phyloP scores from a whole-genome alignment of 2,888 invertebrate species.

The Drosophila infuscata region DNA sequence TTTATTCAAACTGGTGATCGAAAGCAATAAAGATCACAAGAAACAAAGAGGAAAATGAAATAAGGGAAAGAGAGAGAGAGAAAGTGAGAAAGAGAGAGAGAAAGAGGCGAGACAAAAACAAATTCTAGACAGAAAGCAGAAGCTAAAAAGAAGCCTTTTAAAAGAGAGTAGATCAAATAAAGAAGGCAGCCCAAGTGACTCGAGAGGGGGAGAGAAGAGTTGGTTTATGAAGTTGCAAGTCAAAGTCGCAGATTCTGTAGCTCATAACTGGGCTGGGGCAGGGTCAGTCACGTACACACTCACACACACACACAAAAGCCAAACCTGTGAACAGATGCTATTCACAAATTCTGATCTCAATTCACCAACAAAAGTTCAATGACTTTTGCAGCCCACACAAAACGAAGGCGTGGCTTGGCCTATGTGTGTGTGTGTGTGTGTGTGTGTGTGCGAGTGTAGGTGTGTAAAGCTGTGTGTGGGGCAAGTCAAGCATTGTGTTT shows the following conservation, averaged over 20 bases:
- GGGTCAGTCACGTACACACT: conserved; percentile 12
- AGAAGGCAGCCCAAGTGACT: neutral
- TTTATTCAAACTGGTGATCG: neutral
- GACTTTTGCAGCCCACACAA: conserved; percentile 20
- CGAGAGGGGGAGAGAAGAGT: neutral
- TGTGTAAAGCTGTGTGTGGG: conserved; percentile 12
- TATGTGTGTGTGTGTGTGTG: conserved; percentile 12
- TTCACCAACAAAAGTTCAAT: conserved; percentile 39
- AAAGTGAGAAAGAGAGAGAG: neutral
- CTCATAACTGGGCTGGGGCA: conserved; percentile 41
- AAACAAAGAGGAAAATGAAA: neutral
- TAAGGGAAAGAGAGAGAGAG: neutral
- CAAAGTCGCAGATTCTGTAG: conserved; percentile 35
- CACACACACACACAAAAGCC: neutral
- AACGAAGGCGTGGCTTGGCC: conserved; percentile 19
- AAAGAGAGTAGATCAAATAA: neutral
- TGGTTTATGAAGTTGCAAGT: conserved; percentile 6
- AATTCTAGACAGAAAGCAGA: neutral
- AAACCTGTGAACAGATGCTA: neutral
- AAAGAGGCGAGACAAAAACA: neutral
- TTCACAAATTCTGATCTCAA: conserved; percentile 44
- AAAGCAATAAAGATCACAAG: neutral
- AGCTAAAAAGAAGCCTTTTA: neutral
- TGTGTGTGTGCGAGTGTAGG: neutral
- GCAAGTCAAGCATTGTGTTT: conserved; percentile 24